Evolutionary conservation across 2,888 invertebrate genomes (phyloP), one percentile per base, ranked within the genome.

Genomic region (Microplitis deprimator): DNA sequence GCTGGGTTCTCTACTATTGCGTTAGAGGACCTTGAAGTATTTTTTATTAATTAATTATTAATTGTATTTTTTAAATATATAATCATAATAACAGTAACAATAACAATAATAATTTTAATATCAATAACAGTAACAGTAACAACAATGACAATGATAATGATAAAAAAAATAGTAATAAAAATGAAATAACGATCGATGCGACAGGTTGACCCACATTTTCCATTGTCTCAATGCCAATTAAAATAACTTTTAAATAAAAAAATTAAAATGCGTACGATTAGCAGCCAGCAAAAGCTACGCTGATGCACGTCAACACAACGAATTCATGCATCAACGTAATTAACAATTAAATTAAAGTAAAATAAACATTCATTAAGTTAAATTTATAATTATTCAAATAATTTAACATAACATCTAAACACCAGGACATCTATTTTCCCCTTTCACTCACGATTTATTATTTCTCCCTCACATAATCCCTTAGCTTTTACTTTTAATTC

Each of bases 341-440:
- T 41, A 69, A 68, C 68, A 29, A 64, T n/a, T 10, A 68, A 6
- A 73, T 13, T 13, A 38, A 50, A 38, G 59, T n/a, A 1, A 73
- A 62, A 16, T 50, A 50, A n/a, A 69, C 10, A 50, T 29, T 29
- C 16, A 68, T 41, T 60, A 29, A 68, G 65, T 64, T 20, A 74
- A 73, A 73, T 61, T 41, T n/a, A 82, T 83, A 86, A 84, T 84
- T 81, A 68, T 69, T 10, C 20, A 67, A 17, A 67, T 40, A 29
- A 29, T 29, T 29, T 2, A 29, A 29, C 20, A 72, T n/a, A 86
- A 83, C 86, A 86, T 71, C 59, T 67, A 76, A 79, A 75, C 75
- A 75, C 77, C 67, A 78, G 39, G 68, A 64, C 64, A 77, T 62
- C 73, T 72, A 75, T 78, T 41, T 72, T 71, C 72, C 72, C 74